Evolutionary conservation across 2,113 vertebrate species (phyloP).

Genomic region (Trematocara marginatum): DNA sequence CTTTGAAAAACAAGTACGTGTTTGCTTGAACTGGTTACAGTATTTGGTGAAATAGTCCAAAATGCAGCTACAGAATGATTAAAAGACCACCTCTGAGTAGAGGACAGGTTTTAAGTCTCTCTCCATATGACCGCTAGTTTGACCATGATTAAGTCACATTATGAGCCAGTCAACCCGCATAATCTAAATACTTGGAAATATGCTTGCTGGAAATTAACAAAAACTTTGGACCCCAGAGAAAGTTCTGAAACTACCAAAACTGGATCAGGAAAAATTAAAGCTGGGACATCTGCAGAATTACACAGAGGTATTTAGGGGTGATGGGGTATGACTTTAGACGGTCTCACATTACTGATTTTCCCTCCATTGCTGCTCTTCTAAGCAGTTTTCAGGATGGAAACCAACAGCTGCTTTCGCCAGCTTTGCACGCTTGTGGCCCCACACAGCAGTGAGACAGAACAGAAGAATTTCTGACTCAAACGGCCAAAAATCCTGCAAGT

Average conservation of each 20-base stretch:
- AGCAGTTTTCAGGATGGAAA: conserved; percentile 29
- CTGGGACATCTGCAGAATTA: not conserved
- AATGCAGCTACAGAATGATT: not conserved
- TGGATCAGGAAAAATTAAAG: not conserved
- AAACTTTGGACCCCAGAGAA: not conserved
- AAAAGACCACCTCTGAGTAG: not conserved
- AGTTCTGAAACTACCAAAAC: not conserved
- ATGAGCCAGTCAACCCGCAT: not conserved
- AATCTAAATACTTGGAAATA: not conserved
- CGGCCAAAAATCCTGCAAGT: not conserved
- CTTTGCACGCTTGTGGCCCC: not conserved
- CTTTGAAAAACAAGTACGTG: not conserved
- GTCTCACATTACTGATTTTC: conserved; percentile 36
- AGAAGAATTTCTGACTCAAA: not conserved
- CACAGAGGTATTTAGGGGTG: conserved; percentile 4
- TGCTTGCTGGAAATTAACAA: not conserved
- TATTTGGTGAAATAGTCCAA: not conserved
- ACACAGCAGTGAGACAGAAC: not conserved
- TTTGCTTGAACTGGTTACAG: not conserved
- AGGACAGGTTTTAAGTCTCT: not conserved
- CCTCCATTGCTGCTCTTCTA: conserved; percentile 1
- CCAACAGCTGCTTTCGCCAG: conserved; percentile 27
- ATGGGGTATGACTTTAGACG: not conserved
- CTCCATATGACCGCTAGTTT: not conserved
- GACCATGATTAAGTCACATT: not conserved